Percentiles rank a stretch among this genome's conserved stretches.
phyloP scores from a whole-genome alignment of 2,888 invertebrate species.

The Parasteatoda lunata region DNA sequence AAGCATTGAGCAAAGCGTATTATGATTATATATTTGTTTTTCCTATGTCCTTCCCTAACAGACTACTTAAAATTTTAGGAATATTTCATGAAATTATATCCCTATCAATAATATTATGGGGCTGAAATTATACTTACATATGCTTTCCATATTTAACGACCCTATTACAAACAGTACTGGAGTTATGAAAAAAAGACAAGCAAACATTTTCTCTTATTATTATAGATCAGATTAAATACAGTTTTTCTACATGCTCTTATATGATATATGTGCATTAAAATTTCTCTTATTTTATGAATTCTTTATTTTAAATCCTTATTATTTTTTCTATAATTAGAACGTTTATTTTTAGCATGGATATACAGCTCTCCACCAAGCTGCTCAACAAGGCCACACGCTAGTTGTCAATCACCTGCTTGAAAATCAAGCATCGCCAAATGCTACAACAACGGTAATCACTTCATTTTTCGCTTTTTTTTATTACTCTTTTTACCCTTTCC shows the following conservation, averaged over 20 bases:
- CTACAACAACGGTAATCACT: conserved; percentile 86
- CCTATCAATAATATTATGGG: too few relatives aligned
- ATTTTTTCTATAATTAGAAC: neutral
- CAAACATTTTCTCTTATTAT: neutral
- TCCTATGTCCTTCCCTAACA: too few relatives aligned
- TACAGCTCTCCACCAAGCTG: conserved; percentile 98
- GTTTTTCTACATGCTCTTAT: neutral
- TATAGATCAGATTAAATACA: neutral
- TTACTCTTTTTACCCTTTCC: too few relatives aligned
- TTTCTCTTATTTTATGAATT: neutral
- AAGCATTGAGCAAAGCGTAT: too few relatives aligned
- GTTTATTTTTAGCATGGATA: conserved; percentile 81
- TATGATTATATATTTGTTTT: too few relatives aligned
- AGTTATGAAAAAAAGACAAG: too few relatives aligned
- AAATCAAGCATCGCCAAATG: conserved; percentile 95
- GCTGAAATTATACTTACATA: too few relatives aligned
- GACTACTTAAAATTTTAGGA: too few relatives aligned
- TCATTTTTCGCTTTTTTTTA: too few relatives aligned
- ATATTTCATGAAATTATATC: too few relatives aligned
- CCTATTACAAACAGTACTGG: too few relatives aligned
- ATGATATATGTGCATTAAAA: neutral
- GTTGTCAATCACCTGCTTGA: conserved; percentile 95
- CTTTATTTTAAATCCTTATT: neutral
- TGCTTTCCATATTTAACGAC: too few relatives aligned
- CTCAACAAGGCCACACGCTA: conserved; percentile 98